phyloP scores from a whole-genome alignment of 2,113 vertebrate genomes.

The Vulpes ferrilata region DNA sequence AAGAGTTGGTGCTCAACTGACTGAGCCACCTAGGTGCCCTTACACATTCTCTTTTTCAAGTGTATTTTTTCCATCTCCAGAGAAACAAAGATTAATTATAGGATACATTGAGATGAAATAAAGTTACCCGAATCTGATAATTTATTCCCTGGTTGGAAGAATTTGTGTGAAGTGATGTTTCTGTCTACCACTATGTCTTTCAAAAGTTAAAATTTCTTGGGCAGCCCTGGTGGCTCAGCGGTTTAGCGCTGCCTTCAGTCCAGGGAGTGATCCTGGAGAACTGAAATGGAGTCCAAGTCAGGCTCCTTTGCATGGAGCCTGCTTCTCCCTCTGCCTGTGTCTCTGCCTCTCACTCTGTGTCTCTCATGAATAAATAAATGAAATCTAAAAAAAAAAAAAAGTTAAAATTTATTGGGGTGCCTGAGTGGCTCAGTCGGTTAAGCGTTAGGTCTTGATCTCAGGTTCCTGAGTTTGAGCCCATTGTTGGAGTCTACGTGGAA shows the following conservation, averaged over 20 bases:
- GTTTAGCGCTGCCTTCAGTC: too few relatives aligned
- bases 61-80: neutral
- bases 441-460: neutral
- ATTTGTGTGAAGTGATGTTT: neutral
- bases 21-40: neutral
- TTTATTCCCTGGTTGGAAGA: neutral
- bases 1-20: neutral
- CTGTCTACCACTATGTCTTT: neutral
- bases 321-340: too few relatives aligned
- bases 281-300: too few relatives aligned
- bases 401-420: neutral
- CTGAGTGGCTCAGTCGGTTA: neutral
- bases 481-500: neutral
- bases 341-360: too few relatives aligned
- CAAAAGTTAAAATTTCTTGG: neutral
- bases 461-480: neutral
- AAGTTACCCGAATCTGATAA: neutral
- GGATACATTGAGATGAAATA: neutral
- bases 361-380: too few relatives aligned
- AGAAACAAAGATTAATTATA: slow-evolving; percentile 3
- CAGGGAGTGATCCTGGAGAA: too few relatives aligned
- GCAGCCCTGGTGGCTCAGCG: neutral
- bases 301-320: too few relatives aligned
- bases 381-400: neutral
- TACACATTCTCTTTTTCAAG: neutral